These are phyloP conservation scores for Mya arenaria DNA, from an alignment of 1,140 invertebrate genomes.

Conservation along the genomic window DNA sequence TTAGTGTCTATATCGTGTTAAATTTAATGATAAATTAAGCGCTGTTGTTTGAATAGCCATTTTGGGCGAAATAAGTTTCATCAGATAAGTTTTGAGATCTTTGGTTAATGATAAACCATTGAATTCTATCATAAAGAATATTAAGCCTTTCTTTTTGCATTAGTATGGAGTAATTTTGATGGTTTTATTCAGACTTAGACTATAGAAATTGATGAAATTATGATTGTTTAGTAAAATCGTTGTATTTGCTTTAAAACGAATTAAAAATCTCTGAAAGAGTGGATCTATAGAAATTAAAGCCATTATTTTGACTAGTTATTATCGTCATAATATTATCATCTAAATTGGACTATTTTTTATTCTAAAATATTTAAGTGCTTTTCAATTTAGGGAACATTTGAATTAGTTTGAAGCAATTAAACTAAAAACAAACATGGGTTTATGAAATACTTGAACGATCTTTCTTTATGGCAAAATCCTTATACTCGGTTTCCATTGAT, in stretches of 20 bases:
- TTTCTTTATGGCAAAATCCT: slow-evolving; percentile 24
- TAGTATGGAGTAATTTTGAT: slow-evolving; percentile 52
- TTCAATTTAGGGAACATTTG: slow-evolving; percentile 42
- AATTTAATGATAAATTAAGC: slow-evolving; percentile 59
- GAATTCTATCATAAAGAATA: slow-evolving; percentile 48
- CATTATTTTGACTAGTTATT: slow-evolving; percentile 58
- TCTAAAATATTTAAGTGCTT: slow-evolving; percentile 21
- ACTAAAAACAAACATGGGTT: slow-evolving; percentile 54
- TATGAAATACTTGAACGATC: slow-evolving; percentile 41
- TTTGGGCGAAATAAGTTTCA: slow-evolving; percentile 27
- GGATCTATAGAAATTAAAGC: slow-evolving; percentile 38
- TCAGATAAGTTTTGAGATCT: slow-evolving; percentile 30
- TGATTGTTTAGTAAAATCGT: slow-evolving; percentile 38
- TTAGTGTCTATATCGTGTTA: slow-evolving; percentile 57
- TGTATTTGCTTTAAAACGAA: slow-evolving; percentile 49
- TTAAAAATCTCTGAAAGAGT: slow-evolving; percentile 40
- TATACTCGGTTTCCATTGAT: not conserved
- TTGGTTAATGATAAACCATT: slow-evolving; percentile 37
- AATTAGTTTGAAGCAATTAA: slow-evolving; percentile 47
- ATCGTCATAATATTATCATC: slow-evolving; percentile 39
- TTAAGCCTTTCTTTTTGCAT: slow-evolving; percentile 47
- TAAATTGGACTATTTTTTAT: slow-evolving; percentile 39
- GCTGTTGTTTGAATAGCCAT: slow-evolving; percentile 51
- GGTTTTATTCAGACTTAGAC: slow-evolving; percentile 34
- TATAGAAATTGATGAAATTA: slow-evolving; percentile 53